Conservation (phyloP, 1,140 invertebrate genomes). For the Laupala kohalensis region DNA sequence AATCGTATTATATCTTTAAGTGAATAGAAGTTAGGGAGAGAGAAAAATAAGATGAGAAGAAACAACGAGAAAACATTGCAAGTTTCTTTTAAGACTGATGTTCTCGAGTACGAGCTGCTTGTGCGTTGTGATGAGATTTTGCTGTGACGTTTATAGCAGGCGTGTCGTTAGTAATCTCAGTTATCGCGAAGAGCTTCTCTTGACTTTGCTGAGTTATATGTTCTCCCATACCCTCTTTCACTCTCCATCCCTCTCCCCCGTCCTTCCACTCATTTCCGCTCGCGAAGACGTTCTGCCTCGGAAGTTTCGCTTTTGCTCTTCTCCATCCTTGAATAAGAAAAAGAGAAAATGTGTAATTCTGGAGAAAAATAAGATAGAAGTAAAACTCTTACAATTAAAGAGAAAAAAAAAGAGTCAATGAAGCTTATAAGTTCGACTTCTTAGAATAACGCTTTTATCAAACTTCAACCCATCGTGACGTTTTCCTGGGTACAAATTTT, state of each 20-base stretch:
- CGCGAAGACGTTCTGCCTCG: too few species aligned
- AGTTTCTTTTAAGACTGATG: not conserved
- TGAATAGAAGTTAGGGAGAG: not conserved
- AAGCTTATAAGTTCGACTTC: not conserved
- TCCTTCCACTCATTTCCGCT: not conserved
- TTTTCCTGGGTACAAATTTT: too few species aligned
- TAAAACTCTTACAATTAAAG: not conserved
- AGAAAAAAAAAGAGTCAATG: not conserved
- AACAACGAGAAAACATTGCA: not conserved
- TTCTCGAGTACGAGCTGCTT: not conserved
- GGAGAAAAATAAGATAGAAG: not conserved
- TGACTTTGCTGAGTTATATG: not conserved
- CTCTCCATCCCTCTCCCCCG: not conserved
- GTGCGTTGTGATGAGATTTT: not conserved
- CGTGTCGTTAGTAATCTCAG: not conserved
- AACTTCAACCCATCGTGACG: too few species aligned
- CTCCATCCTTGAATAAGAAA: not conserved
- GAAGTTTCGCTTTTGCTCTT: too few species aligned
- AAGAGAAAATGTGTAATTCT: not conserved
- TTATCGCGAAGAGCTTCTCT: not conserved
- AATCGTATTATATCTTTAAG: not conserved
- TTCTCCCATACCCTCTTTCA: not conserved
- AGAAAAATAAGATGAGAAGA: too few species aligned
- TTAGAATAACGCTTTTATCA: too few species aligned
- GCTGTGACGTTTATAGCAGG: not conserved